Evolutionary conservation across 2,797 vertebrate genomes (phyloP).

Genomic region (Neopelma chrysocephalum): DNA sequence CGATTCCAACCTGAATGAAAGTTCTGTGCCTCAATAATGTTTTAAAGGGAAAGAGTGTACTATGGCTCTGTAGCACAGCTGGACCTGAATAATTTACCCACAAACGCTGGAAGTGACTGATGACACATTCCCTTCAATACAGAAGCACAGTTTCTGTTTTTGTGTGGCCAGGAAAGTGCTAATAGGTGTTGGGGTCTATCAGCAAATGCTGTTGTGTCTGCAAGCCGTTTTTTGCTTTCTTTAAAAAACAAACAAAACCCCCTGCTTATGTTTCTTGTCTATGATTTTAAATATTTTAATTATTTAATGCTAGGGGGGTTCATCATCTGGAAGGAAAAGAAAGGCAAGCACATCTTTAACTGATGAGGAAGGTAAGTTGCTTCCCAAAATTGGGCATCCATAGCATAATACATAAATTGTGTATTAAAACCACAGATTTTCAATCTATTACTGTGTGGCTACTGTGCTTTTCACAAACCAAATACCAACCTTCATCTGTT

Average conservation of each 20-base stretch:
- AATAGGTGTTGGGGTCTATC: neutral
- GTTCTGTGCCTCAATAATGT: neutral
- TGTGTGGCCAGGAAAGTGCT: neutral
- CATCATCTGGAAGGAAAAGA: constrained; percentile 80
- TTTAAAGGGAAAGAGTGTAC: neutral
- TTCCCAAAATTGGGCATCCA: neutral
- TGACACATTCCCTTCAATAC: neutral
- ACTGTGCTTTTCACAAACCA: neutral
- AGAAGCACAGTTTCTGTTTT: neutral
- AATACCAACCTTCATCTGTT: neutral
- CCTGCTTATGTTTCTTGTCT: neutral
- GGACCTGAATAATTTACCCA: neutral
- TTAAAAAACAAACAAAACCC: neutral
- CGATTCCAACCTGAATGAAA: neutral
- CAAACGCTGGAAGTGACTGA: neutral
- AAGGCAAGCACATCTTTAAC: constrained; percentile 81
- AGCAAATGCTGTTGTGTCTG: neutral
- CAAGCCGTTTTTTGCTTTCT: neutral
- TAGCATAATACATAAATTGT: accelerated
- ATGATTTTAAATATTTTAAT: neutral
- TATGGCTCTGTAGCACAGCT: neutral
- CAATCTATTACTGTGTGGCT: neutral
- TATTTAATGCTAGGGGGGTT: constrained; percentile 69
- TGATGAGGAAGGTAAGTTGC: constrained; percentile 77
- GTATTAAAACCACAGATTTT: neutral